A percentile compares a stretch with the other conserved stretches of the same genome.
Evolutionary conservation across 2,888 invertebrate species (phyloP).

Genomic region (Hydraecia micacea): DNA sequence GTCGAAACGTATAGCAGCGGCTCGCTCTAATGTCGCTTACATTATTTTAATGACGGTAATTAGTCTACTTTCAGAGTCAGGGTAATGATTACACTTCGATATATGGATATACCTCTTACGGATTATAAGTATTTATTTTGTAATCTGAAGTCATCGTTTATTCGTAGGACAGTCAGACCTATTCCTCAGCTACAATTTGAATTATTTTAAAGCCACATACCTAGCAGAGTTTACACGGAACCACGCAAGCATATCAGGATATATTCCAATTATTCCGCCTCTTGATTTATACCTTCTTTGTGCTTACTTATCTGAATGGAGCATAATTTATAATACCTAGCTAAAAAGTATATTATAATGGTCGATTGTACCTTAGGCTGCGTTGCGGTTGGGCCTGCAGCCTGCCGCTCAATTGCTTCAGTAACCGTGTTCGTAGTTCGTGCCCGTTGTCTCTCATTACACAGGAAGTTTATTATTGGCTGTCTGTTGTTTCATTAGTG

Average conservation of each 20-base stretch:
- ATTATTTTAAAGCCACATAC: constrained; percentile 43
- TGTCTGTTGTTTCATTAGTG: constrained; percentile 82
- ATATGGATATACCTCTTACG: constrained; percentile 51
- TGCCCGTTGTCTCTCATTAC: constrained; percentile 80
- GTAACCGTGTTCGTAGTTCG: constrained; percentile 66
- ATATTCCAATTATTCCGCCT: constrained; percentile 61
- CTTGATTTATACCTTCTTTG: constrained; percentile 63
- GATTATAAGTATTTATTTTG: constrained; percentile 47
- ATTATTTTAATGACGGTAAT: constrained; percentile 67
- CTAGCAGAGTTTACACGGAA: constrained; percentile 38
- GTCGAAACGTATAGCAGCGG: constrained; percentile 33
- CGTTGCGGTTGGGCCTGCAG: constrained; percentile 68
- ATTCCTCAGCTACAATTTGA: constrained; percentile 19
- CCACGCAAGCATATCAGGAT: constrained; percentile 39
- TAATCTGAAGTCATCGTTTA: constrained; percentile 47
- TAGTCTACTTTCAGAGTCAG: constrained; percentile 60
- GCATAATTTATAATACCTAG: constrained; percentile 57
- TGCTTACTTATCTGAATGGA: constrained; percentile 63
- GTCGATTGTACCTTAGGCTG: constrained; percentile 66
- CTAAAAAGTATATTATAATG: constrained; percentile 59
- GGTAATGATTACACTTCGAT: constrained; percentile 58
- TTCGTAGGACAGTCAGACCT: constrained; percentile 21
- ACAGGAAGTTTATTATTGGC: constrained; percentile 77
- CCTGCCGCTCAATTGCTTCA: constrained; percentile 65
- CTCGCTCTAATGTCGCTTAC: constrained; percentile 60